Evolutionary conservation across 2,113 vertebrate genomes (phyloP).

Genomic region (Anas platyrhynchos): DNA sequence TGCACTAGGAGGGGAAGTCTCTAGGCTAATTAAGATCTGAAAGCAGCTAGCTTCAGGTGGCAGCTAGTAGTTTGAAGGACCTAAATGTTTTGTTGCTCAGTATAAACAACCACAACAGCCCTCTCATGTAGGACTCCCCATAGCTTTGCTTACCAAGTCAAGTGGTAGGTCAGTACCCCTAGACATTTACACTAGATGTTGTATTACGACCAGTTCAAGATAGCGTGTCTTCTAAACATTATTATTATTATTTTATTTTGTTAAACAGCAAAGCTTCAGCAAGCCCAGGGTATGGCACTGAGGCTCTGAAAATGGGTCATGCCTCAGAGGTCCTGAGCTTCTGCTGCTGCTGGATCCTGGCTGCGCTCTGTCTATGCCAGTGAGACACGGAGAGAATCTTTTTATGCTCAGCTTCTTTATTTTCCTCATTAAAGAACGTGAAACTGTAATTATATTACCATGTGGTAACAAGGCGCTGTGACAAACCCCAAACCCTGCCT

Average conservation of each 20-base stretch:
- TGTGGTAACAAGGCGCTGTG: accelerated
- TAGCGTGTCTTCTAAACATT: accelerated
- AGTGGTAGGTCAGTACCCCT: neutral
- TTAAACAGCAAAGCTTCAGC: neutral
- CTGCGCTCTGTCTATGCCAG: accelerated
- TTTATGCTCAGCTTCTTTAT: neutral
- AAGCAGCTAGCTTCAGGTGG: neutral
- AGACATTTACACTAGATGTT: neutral
- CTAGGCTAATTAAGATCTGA: neutral
- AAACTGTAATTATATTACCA: accelerated
- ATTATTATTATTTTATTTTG: neutral
- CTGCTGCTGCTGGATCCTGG: neutral
- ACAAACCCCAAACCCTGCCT: accelerated
- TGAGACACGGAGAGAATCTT: neutral
- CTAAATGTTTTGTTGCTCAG: neutral
- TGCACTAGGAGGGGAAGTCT: neutral
- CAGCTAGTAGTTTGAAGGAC: neutral
- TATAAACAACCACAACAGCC: accelerated
- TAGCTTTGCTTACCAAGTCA: neutral
- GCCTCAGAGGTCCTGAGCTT: neutral
- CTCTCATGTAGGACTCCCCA: accelerated
- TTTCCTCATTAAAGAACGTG: accelerated
- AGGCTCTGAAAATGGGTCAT: accelerated
- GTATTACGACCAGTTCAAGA: neutral
- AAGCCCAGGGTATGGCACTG: accelerated